These are phyloP conservation scores for Sericinus montela DNA, from an alignment of 2,888 invertebrate genomes.

Conservation along the genomic window DNA sequence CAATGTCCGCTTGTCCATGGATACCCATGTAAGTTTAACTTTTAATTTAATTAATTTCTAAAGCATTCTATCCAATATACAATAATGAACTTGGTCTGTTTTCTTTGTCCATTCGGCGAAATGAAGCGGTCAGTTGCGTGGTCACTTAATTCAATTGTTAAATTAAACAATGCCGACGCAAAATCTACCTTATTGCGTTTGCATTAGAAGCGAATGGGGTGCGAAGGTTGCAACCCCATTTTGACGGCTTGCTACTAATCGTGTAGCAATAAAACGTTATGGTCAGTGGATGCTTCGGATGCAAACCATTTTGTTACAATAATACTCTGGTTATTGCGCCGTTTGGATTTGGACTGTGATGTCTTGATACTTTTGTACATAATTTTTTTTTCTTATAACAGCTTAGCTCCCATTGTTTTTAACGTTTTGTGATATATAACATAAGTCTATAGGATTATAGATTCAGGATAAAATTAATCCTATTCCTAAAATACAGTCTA, in stretches of 20 bases:
- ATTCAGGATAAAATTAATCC: too few species aligned
- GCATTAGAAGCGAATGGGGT: slow-evolving; percentile 24
- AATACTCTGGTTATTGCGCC: slow-evolving; percentile 32
- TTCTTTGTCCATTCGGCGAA: slow-evolving; percentile 48
- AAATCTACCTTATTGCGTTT: slow-evolving; percentile 28
- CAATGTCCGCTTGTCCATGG: not conserved
- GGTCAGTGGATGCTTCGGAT: slow-evolving; percentile 41
- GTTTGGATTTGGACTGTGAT: slow-evolving; percentile 21
- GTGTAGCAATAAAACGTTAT: slow-evolving; percentile 65
- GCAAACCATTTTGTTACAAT: slow-evolving; percentile 51
- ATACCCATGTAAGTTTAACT: not conserved
- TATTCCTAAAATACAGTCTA: too few species aligned
- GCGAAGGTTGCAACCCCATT: not conserved
- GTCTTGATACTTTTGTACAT: slow-evolving; percentile 18
- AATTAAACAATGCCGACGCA: slow-evolving; percentile 3
- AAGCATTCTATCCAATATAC: not conserved
- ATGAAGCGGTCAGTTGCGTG: slow-evolving; percentile 44
- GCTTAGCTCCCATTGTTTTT: too few species aligned
- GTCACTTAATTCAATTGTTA: slow-evolving; percentile 38
- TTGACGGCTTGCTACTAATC: slow-evolving; percentile 38
- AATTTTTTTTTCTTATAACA: too few species aligned
- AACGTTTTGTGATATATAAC: too few species aligned
- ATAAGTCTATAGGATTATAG: too few species aligned
- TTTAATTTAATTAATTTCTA: slow-evolving; percentile 4
- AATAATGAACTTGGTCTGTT: slow-evolving; percentile 30